phyloP scores from a whole-genome alignment of 2,888 invertebrate species.

The Pterobdella sp. region DNA sequence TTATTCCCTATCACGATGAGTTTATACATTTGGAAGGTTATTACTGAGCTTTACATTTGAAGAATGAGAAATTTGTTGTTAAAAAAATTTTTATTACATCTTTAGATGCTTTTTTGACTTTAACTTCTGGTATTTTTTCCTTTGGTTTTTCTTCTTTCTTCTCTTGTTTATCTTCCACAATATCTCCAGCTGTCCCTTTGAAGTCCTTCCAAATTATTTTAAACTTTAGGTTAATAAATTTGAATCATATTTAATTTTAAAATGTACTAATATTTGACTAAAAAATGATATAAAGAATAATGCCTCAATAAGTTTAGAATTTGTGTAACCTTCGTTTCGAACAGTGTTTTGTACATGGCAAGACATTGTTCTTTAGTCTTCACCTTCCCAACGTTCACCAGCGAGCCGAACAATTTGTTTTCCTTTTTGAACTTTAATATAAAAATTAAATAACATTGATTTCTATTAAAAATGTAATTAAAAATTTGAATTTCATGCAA shows the following conservation, averaged over 20 bases:
- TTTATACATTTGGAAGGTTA: too few relatives aligned
- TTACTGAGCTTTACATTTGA: too few relatives aligned
- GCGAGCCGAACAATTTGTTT: conserved; percentile 38
- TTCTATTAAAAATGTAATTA: too few relatives aligned
- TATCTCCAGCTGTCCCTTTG: conserved; percentile 6
- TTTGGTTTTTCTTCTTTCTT: conserved; percentile 23
- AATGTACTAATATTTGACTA: neutral
- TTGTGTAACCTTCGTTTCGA: conserved; percentile 37
- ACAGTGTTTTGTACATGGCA: conserved; percentile 37
- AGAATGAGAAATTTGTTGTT: too few relatives aligned
- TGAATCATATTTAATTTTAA: neutral
- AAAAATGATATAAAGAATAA: neutral
- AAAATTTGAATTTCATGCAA: too few relatives aligned
- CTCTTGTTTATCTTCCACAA: conserved; percentile 1
- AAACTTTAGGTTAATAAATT: neutral
- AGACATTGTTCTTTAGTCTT: conserved; percentile 39
- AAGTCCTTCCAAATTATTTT: conserved; percentile 1
- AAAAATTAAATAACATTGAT: neutral
- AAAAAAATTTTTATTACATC: neutral
- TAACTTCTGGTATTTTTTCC: conserved; percentile 27
- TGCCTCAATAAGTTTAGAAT: neutral
- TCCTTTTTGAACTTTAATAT: conserved; percentile 35
- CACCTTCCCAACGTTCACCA: conserved; percentile 39
- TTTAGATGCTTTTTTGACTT: conserved; percentile 30
- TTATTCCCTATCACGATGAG: too few relatives aligned